Percentiles rank a stretch among this genome's conserved stretches.
phyloP scores from a whole-genome alignment of 2,113 vertebrate species.

The Xenopus laevis region DNA sequence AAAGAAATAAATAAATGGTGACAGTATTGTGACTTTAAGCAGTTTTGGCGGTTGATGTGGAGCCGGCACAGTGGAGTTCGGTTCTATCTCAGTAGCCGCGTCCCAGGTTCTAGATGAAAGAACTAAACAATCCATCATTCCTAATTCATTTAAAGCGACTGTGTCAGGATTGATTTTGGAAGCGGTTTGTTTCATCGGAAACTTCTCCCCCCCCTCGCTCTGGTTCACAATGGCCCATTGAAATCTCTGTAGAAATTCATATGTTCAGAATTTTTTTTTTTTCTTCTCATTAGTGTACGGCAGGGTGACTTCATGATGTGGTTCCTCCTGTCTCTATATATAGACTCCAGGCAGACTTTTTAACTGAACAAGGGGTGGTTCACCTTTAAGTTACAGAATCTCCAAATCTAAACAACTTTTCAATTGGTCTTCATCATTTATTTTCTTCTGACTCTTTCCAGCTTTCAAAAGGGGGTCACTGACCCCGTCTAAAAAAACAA shows the following conservation, averaged over 20 bases:
- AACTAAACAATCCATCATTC: not conserved
- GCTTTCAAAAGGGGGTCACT: too few species aligned
- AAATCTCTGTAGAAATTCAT: not conserved
- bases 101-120: slow-evolving; percentile 9
- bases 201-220: not conserved
- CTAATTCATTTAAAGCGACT: not conserved
- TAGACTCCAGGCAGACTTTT: too few species aligned
- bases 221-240: slow-evolving; percentile 13
- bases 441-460: too few species aligned
- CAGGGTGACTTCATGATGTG: too few species aligned
- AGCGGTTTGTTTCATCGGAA: slow-evolving; percentile 5
- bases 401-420: too few species aligned
- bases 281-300: too few species aligned
- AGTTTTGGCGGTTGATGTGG: not conserved
- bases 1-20: too few species aligned
- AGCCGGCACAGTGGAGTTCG: slow-evolving; percentile 1
- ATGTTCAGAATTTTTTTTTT: not conserved
- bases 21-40: not conserved
- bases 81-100: not conserved
- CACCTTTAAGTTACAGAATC: too few species aligned
- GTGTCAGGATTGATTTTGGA: slow-evolving; percentile 8
- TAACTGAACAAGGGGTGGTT: too few species aligned
- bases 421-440: too few species aligned
- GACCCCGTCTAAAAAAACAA: too few species aligned
- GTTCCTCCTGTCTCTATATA: too few species aligned